Base-by-base conservation (phyloP, 2,113 vertebrate species). In the Microtus richardsoni region DNA sequence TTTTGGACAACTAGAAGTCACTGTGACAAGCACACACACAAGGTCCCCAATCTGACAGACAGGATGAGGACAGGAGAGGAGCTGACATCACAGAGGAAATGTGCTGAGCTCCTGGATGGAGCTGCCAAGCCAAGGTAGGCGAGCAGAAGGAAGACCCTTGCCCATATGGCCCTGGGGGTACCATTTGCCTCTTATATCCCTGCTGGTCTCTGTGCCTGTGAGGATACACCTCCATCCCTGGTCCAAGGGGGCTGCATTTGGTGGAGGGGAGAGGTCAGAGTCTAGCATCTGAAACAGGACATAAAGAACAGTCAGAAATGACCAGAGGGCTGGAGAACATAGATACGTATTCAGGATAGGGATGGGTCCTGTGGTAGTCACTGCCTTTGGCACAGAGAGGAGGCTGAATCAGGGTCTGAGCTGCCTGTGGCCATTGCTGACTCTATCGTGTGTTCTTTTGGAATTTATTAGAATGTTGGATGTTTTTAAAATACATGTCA, bases 161-260 rank as follows among this genome's bases (percentile, higher is more conserved):
- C 58, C 26, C 24, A 21, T 28, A 13, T 5, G n/a, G 28, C 39
- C 75, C 3, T 36, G 10, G 60, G 74, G 33, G 49, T 7, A 12
- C 1, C 1, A 49, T 64, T 60, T 70, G 62, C 33, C 17, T 75
- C 14, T 77, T 30, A 44, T 5, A 4, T 39, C n/a, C 44, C 30
- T 7, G 39, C 54, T 22, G 3, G 19, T n/a, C 24, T 41, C 28
- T 17, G 4, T 10, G 33, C 7, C 52, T 7, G 8, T 1, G 2
- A 36, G 7, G 58, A 5, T 60, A 60, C 21, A 11, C 60, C 26
- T 54, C 74, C 49, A 2, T 33, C 9, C 7, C 4, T 83, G 60
- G 52, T 58, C 64, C 52, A 77, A 77, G 64, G 74, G 64, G 2
- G 1, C 33, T 44, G 54, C 39, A 28, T 91, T 84, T 78, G 70